Evolutionary conservation across 2,113 vertebrate genomes (phyloP).

Genomic region (Laticauda colubrina): DNA sequence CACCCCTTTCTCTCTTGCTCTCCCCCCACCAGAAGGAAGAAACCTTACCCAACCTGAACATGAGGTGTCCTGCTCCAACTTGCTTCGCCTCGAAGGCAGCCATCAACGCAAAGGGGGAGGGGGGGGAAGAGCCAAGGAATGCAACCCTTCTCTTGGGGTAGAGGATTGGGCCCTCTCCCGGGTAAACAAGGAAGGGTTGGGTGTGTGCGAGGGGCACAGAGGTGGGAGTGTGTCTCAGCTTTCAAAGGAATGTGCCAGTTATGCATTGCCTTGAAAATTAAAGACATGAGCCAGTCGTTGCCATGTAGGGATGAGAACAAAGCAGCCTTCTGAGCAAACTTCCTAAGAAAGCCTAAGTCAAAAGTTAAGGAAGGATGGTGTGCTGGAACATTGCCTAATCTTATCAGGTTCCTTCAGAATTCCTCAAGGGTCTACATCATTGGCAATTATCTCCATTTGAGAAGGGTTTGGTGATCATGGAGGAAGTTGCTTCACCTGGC

Average conservation of each 20-base stretch:
- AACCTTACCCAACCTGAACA: constrained; percentile 70
- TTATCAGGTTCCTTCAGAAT: background rate
- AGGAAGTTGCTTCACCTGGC: background rate
- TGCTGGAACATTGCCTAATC: background rate
- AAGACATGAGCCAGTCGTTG: background rate
- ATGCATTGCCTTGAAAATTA: background rate
- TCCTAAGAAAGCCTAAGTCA: background rate
- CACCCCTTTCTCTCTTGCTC: background rate
- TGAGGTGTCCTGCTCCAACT: constrained; percentile 57
- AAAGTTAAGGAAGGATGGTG: too few species aligned
- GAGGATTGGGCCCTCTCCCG: background rate
- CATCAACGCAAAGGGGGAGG: background rate
- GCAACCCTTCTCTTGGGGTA: constrained; percentile 16
- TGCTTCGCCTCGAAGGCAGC: constrained; percentile 52
- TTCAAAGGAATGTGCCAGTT: constrained; percentile 31
- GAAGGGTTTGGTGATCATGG: background rate
- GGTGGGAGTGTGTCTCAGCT: constrained; percentile 27
- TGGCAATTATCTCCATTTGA: background rate
- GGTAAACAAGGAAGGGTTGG: background rate
- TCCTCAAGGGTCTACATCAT: background rate
- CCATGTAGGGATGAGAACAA: background rate
- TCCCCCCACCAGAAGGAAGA: constrained; percentile 47
- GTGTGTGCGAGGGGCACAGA: accelerated
- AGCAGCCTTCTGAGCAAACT: too few species aligned
- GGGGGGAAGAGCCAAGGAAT: constrained; percentile 19